Evolutionary conservation across 1,140 invertebrate genomes (phyloP).

Genomic region (Drosophila chauvacae): DNA sequence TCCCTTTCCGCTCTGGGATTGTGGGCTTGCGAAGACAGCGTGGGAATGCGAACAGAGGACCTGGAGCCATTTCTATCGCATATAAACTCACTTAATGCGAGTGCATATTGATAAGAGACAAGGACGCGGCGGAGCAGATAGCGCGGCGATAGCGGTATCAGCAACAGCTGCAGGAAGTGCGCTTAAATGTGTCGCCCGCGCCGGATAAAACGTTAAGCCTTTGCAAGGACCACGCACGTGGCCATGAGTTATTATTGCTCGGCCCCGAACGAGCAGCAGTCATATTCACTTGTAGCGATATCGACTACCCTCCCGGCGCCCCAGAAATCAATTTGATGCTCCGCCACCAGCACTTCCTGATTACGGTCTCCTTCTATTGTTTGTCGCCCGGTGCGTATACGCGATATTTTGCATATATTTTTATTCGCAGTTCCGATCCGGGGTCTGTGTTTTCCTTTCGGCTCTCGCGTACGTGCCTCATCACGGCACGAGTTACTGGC

Average conservation of each 20-base stretch:
- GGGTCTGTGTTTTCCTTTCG: constrained; percentile 58
- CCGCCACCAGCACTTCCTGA: constrained; percentile 71
- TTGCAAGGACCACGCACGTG: constrained; percentile 66
- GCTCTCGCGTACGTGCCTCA: constrained; percentile 47
- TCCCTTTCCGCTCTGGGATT: not conserved
- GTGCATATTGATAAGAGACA: constrained; percentile 77
- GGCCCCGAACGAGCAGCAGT: constrained; percentile 54
- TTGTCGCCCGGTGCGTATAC: constrained; percentile 43
- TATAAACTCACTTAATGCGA: constrained; percentile 75
- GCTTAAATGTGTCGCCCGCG: constrained; percentile 70
- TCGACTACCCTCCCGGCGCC: constrained; percentile 40
- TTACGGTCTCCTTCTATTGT: constrained; percentile 64
- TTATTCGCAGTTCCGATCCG: constrained; percentile 27
- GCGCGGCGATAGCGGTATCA: constrained; percentile 41
- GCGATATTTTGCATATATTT: constrained; percentile 59
- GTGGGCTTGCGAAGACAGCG: constrained; percentile 19
- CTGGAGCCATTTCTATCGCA: constrained; percentile 55
- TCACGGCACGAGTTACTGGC: constrained; percentile 42
- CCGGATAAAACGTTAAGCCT: constrained; percentile 70
- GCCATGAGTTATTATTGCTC: constrained; percentile 81
- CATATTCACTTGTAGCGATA: constrained; percentile 70
- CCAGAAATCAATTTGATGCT: constrained; percentile 80
- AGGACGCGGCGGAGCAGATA: constrained; percentile 30
- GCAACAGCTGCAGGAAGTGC: constrained; percentile 78
- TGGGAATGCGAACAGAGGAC: constrained; percentile 46